Evolutionary conservation across 2,113 vertebrate genomes (phyloP).

Genomic region (Capreolus pygargus): DNA sequence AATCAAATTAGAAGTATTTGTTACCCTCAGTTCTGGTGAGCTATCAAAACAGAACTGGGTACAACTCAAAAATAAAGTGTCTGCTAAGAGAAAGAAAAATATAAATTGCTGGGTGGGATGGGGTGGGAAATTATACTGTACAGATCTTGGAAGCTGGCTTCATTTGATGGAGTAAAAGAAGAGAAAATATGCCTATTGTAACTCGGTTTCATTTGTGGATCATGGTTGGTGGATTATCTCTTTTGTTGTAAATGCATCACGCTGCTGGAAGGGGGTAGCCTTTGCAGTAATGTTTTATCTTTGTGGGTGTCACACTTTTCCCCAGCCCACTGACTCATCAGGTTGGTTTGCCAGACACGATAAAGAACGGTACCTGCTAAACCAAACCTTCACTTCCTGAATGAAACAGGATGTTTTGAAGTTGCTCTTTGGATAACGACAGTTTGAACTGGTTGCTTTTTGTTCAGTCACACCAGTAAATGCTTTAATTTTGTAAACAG

Average conservation of each 20-base stretch:
- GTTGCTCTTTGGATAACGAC: not conserved
- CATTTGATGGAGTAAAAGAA: not conserved
- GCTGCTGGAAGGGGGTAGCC: not conserved
- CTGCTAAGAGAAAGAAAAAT: not conserved
- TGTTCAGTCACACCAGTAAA: not conserved
- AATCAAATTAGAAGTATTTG: conserved; percentile 51
- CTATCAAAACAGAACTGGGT: conserved; percentile 16
- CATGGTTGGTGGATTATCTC: not conserved
- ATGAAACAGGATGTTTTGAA: not conserved
- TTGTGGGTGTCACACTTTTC: not conserved
- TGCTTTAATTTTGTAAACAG: not conserved
- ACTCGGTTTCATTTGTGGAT: not conserved
- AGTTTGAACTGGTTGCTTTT: not conserved
- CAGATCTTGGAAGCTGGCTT: not conserved
- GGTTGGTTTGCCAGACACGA: not conserved
- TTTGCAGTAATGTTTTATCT: not conserved
- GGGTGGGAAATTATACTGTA: not conserved
- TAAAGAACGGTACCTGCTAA: not conserved
- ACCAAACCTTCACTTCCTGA: not conserved
- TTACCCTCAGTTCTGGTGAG: conserved; percentile 37
- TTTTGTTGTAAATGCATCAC: not conserved
- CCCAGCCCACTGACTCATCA: not conserved
- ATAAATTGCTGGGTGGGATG: not conserved
- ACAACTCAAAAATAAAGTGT: conserved; percentile 8
- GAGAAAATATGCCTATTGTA: not conserved